phyloP scores from a whole-genome alignment of 2,888 invertebrate genomes.

The Trilocha varians region DNA sequence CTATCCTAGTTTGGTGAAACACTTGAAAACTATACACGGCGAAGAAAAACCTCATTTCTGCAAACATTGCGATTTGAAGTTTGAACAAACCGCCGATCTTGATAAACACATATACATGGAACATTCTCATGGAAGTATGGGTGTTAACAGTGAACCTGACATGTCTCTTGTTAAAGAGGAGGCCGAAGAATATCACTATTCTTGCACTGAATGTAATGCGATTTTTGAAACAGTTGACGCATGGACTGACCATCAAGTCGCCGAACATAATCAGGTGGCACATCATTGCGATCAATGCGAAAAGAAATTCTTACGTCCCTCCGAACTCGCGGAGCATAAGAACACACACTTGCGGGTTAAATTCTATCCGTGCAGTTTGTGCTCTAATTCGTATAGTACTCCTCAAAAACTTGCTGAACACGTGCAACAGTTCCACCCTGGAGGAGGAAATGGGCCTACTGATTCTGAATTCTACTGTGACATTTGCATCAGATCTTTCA shows the following conservation, averaged over 20 bases:
- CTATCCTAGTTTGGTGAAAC: constrained; percentile 73
- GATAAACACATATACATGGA: constrained; percentile 74
- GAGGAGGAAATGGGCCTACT: constrained; percentile 27
- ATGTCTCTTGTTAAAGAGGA: constrained; percentile 66
- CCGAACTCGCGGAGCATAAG: constrained; percentile 77
- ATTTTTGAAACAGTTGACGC: constrained; percentile 71
- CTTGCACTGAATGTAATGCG: constrained; percentile 75
- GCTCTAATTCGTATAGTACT: constrained; percentile 75
- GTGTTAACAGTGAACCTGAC: constrained; percentile 43
- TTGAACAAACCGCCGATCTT: constrained; percentile 67
- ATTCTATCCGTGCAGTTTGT: constrained; percentile 75
- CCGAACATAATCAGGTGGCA: constrained; percentile 67
- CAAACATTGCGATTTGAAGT: constrained; percentile 73
- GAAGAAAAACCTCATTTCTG: constrained; percentile 71
- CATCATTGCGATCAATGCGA: constrained; percentile 77
- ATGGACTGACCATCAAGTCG: constrained; percentile 73
- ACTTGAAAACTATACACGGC: constrained; percentile 65
- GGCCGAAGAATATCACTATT: constrained; percentile 69
- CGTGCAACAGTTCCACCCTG: constrained; percentile 65
- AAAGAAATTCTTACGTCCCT: constrained; percentile 73
- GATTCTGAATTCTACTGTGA: constrained; percentile 69
- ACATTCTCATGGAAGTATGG: constrained; percentile 63
- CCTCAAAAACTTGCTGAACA: constrained; percentile 75
- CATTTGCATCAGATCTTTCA: constrained; percentile 74
- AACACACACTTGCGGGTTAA: constrained; percentile 78